Evolutionary conservation across 2,888 invertebrate genomes (phyloP).

Genomic region (Drosophila siamana): DNA sequence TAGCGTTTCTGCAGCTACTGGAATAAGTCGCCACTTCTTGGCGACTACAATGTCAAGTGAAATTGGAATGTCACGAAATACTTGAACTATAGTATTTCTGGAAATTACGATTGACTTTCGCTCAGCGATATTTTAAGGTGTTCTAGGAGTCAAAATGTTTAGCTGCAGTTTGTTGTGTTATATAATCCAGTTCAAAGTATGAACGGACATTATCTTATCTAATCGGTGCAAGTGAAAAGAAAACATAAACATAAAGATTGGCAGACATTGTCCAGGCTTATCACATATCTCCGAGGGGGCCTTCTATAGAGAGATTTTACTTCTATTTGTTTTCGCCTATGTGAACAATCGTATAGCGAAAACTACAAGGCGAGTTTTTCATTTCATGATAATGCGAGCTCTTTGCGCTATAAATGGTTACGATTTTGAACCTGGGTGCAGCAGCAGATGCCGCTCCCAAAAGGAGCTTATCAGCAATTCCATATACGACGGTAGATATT

Average conservation of each 20-base stretch:
- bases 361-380: neutral
- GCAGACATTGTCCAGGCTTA: constrained; percentile 21
- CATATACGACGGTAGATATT: constrained; percentile 29
- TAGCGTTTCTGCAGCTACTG: neutral
- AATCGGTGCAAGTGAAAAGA: constrained; percentile 21
- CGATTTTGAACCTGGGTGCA: constrained; percentile 34
- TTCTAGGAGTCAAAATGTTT: neutral
- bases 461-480: constrained; percentile 42
- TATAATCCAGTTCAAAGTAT: constrained; percentile 46
- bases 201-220: constrained; percentile 49
- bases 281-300: constrained; percentile 16
- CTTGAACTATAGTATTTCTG: constrained; percentile 7
- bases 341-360: neutral
- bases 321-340: too few relatives aligned
- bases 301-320: neutral
- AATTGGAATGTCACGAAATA: constrained; percentile 2
- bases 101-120: neutral
- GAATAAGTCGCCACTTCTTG: neutral
- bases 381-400: constrained; percentile 7
- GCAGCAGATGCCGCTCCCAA: constrained; percentile 26
- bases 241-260: constrained; percentile 56
- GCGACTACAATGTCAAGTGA: constrained; percentile 8
- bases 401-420: constrained; percentile 11
- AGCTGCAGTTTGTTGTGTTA: constrained; percentile 23
- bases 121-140: neutral